Evolutionary conservation across 2,113 vertebrate species (phyloP).

Genomic region (Nanorana parkeri): DNA sequence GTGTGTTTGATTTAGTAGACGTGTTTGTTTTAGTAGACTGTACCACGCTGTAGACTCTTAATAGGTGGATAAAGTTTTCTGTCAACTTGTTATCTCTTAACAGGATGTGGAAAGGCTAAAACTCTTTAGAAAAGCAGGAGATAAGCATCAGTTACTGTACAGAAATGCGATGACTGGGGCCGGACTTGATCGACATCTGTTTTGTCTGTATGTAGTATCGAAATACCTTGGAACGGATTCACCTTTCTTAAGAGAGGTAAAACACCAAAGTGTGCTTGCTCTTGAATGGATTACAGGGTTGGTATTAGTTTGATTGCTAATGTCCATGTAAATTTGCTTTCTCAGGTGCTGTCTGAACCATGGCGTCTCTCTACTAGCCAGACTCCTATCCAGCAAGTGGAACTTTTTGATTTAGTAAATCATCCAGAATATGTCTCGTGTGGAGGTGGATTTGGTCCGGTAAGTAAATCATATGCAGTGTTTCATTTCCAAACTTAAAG

Average conservation of each 20-base stretch:
- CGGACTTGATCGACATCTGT: constrained; percentile 86
- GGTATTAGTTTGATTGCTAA: not conserved
- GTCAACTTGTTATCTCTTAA: not conserved
- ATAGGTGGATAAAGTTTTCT: not conserved
- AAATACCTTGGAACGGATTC: constrained; percentile 81
- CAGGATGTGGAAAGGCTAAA: constrained; percentile 74
- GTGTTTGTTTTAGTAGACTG: too few species aligned
- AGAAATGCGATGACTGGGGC: constrained; percentile 81
- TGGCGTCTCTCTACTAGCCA: constrained; percentile 90
- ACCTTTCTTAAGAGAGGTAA: constrained; percentile 80
- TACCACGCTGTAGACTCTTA: too few species aligned
- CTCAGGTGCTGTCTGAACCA: constrained; percentile 82
- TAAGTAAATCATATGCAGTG: constrained; percentile 67
- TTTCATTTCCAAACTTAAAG: too few species aligned
- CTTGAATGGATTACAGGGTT: not conserved
- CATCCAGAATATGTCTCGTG: constrained; percentile 84
- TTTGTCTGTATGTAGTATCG: constrained; percentile 85
- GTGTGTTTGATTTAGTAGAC: too few species aligned
- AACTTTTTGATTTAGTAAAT: constrained; percentile 84
- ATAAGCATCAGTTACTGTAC: constrained; percentile 84
- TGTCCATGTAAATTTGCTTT: not conserved
- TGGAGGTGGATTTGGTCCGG: constrained; percentile 91
- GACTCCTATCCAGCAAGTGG: constrained; percentile 81
- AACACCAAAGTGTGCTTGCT: not conserved
- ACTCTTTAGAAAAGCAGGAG: constrained; percentile 74